A percentile compares a stretch with the other conserved stretches of the same genome.
These are phyloP conservation scores for Cheilosia soror DNA, from an alignment of 2,888 invertebrate genomes.

Conservation along the genomic window DNA sequence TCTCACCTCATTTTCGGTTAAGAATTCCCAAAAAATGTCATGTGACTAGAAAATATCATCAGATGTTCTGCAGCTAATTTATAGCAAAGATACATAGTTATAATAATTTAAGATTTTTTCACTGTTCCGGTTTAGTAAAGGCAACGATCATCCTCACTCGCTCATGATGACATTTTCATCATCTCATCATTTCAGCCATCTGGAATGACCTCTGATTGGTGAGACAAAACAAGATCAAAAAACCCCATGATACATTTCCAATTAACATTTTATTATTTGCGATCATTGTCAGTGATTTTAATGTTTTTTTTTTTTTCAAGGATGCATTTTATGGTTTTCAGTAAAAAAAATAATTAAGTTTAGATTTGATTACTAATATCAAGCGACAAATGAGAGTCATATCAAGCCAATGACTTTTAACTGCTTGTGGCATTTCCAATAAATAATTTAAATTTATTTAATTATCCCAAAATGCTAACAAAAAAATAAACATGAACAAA, in stretches of 20 bases:
- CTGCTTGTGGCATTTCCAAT: not conserved
- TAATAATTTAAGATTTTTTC: no score
- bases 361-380: slow-evolving; percentile 4
- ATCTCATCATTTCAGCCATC: no score
- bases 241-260: not conserved
- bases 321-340: slow-evolving; percentile 1
- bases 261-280: not conserved
- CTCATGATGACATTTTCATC: no score
- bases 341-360: slow-evolving; percentile 1
- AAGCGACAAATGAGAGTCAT: no score
- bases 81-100: no score
- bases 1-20: not conserved
- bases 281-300: not conserved
- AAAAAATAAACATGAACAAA: not conserved
- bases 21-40: not conserved
- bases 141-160: no score
- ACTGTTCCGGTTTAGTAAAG: no score
- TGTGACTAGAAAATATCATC: not conserved
- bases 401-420: slow-evolving; percentile 25
- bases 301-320: slow-evolving; percentile 11
- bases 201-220: not conserved
- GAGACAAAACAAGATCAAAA: not conserved
- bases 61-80: not conserved
- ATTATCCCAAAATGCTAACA: not conserved
- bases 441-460: slow-evolving; percentile 13